Conservation (phyloP, 2,888 invertebrate genomes). For the Pyrrhosoma nymphula region DNA sequence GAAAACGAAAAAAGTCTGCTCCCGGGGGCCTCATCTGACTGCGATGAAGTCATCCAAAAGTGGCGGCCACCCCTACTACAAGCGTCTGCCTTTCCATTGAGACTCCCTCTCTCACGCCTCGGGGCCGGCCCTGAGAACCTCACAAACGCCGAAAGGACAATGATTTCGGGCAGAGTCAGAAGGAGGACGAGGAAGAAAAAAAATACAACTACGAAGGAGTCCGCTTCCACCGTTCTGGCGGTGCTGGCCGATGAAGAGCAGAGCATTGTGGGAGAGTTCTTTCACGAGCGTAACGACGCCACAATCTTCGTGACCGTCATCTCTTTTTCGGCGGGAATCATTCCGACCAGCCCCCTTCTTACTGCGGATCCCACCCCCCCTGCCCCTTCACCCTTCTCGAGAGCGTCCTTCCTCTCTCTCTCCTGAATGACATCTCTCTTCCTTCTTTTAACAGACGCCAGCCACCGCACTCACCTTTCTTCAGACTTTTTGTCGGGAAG, state of each 20-base stretch:
- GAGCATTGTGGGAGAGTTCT: not conserved
- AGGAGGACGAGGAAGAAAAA: not conserved
- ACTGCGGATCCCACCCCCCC: not conserved
- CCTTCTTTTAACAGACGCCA: not conserved
- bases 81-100: not conserved
- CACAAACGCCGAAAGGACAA: constrained; percentile 8
- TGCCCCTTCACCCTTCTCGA: not conserved
- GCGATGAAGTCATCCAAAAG: not conserved
- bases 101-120: not conserved
- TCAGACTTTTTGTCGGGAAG: not conserved
- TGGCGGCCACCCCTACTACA: not conserved
- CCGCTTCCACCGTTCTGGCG: not conserved
- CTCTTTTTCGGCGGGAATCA: constrained; percentile 7
- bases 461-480: not conserved
- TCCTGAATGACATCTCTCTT: not conserved
- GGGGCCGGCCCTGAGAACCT: not conserved
- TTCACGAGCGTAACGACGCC: constrained; percentile 21
- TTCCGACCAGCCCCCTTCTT: not conserved
- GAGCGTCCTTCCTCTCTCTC: not conserved
- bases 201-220: not conserved
- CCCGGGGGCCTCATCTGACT: not conserved
- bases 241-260: not conserved
- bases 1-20: not conserved
- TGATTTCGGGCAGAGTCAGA: not conserved
- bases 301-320: constrained; percentile 28